These are phyloP conservation scores for Sebastiscus tertius DNA, from an alignment of 2,797 vertebrate species.

Conservation along the genomic window DNA sequence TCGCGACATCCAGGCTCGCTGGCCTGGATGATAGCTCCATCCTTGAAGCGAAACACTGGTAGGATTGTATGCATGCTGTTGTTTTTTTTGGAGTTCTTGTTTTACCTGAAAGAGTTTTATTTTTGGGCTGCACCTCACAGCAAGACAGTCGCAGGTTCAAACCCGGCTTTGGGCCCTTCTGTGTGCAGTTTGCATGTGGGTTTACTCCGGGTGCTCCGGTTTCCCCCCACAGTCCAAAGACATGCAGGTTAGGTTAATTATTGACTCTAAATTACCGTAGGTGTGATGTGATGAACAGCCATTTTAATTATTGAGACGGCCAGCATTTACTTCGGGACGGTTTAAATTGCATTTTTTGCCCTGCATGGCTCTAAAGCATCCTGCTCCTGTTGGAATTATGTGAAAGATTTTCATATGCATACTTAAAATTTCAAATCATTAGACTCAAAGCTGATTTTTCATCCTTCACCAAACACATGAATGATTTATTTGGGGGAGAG, in stretches of 20 bases:
- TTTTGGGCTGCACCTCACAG: not conserved
- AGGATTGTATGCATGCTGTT: not conserved
- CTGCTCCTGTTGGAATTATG: not conserved
- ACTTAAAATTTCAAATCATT: constrained; percentile 19
- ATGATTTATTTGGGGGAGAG: constrained; percentile 23
- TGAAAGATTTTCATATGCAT: not conserved
- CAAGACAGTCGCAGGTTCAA: too few relatives aligned
- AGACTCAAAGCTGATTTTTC: not conserved
- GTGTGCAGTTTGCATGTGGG: too few relatives aligned
- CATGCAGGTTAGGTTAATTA: too few relatives aligned
- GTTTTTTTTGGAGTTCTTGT: not conserved
- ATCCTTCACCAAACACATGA: constrained; percentile 7
- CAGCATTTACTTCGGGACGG: not conserved
- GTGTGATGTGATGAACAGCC: too few relatives aligned
- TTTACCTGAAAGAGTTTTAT: not conserved
- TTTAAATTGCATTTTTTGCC: not conserved
- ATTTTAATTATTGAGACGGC: not conserved
- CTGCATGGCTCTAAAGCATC: not conserved
- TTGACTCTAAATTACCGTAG: too few relatives aligned
- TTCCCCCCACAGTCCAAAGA: too few relatives aligned
- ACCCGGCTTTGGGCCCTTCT: too few relatives aligned
- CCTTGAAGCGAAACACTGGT: not conserved
- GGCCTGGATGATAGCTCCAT: constrained; percentile 5
- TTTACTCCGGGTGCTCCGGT: too few relatives aligned
- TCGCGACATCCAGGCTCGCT: constrained; percentile 7